Evolutionary conservation across 2,888 invertebrate genomes (phyloP).

Genomic region (Ashinkailepas kermadecensis): DNA sequence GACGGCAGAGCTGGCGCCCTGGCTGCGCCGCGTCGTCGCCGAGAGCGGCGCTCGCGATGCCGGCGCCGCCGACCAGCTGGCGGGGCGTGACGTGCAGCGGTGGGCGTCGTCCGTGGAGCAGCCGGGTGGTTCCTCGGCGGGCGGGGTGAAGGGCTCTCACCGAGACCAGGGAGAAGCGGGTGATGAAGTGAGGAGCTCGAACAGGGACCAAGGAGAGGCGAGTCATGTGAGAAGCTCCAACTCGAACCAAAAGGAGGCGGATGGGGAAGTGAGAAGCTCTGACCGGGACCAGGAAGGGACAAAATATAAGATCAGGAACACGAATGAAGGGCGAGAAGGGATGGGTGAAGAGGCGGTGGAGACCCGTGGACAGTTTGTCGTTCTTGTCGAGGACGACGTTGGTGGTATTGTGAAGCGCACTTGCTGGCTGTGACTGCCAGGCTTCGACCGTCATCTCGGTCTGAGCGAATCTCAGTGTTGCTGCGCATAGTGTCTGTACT

Average conservation of each 20-base stretch:
- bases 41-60: not conserved
- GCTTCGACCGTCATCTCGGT: not conserved
- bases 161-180: too few species aligned
- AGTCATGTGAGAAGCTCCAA: not conserved
- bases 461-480: too few species aligned
- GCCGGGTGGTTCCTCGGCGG: too few species aligned
- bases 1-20: not conserved
- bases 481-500: too few species aligned
- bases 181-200: too few species aligned
- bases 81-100: not conserved
- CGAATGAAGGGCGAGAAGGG: too few species aligned
- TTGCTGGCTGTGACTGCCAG: not conserved
- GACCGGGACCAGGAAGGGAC: too few species aligned
- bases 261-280: not conserved
- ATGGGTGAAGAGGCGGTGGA: too few species aligned
- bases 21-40: not conserved
- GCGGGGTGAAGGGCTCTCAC: too few species aligned
- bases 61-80: not conserved
- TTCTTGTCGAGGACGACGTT: not conserved
- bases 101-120: not conserved
- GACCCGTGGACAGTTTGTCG: not conserved
- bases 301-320: too few species aligned
- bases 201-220: not conserved
- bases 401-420: not conserved
- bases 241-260: too few species aligned